A percentile compares a stretch with the other conserved stretches of the same genome.
These are phyloP conservation scores for Phrixothrix hirtus DNA, from an alignment of 2,888 invertebrate species.

Conservation along the genomic window DNA sequence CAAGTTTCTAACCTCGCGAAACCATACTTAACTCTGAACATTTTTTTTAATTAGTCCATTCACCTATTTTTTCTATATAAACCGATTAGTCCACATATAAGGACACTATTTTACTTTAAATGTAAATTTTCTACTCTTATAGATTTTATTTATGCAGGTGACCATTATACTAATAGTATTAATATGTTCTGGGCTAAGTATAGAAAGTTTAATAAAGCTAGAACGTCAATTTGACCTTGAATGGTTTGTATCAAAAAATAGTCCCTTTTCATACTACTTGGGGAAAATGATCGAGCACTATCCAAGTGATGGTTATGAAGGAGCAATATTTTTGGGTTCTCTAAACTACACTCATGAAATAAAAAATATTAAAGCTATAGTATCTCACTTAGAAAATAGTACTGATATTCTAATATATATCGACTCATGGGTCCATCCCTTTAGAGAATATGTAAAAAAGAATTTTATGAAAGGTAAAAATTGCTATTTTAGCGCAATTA, in stretches of 20 bases:
- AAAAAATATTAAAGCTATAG: conserved; percentile 61
- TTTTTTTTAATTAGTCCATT: no score
- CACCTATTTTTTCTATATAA: no score
- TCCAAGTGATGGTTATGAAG: conserved; percentile 68
- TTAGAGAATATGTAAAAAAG: conserved; percentile 63
- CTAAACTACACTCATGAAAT: conserved; percentile 69
- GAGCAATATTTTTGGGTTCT: conserved; percentile 67
- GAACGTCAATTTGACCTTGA: conserved; percentile 78
- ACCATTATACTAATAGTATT: conserved; percentile 65
- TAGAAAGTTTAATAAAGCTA: conserved; percentile 65
- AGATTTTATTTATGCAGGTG: no score
- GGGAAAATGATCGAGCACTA: conserved; percentile 63
- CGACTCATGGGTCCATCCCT: conserved; percentile 68
- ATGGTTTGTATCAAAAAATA: conserved; percentile 76
- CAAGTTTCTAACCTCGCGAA: no score
- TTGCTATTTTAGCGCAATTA: no score
- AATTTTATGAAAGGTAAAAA: conserved; percentile 63
- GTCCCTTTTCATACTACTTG: conserved; percentile 68
- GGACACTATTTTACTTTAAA: no score
- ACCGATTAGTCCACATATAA: no score
- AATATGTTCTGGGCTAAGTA: conserved; percentile 64
- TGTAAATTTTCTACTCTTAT: no score
- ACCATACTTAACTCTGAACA: no score
- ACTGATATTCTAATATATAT: conserved; percentile 61
- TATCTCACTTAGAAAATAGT: conserved; percentile 59